Conservation (phyloP, 2,888 invertebrate species). For the Watsonalla binaria region DNA sequence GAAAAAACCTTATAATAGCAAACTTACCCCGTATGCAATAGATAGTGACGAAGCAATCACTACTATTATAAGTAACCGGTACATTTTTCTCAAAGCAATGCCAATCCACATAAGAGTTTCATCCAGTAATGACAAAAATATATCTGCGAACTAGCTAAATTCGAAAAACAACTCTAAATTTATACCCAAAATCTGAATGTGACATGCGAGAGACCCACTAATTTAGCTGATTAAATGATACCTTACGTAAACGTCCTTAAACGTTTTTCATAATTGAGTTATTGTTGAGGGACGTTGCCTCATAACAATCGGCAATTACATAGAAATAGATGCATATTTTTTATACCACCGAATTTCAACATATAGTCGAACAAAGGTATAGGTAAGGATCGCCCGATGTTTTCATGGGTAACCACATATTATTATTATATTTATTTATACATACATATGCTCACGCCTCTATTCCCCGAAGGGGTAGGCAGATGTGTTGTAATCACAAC, state of each 20-base stretch:
- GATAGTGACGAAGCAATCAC: not conserved
- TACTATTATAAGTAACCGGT: not conserved
- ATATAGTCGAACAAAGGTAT: too few species aligned
- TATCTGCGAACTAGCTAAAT: not conserved
- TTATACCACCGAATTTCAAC: too few species aligned
- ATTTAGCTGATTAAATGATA: conserved; percentile 1
- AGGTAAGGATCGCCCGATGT: too few species aligned
- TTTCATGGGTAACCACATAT: not conserved
- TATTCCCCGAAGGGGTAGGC: too few species aligned
- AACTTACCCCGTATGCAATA: not conserved
- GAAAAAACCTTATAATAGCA: not conserved
- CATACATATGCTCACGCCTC: too few species aligned
- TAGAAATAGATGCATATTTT: not conserved
- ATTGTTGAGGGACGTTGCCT: not conserved
- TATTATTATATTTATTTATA: not conserved
- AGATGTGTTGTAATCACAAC: too few species aligned
- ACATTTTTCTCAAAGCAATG: not conserved
- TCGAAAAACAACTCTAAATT: not conserved
- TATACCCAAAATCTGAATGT: not conserved
- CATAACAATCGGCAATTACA: not conserved
- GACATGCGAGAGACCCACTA: not conserved
- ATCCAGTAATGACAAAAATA: too few species aligned
- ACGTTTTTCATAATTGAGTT: conserved; percentile 2
- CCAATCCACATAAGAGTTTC: not conserved
- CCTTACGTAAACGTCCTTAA: conserved; percentile 4